Base-by-base conservation (phyloP, 2,888 invertebrate species). In the Marronus borbonicus region DNA sequence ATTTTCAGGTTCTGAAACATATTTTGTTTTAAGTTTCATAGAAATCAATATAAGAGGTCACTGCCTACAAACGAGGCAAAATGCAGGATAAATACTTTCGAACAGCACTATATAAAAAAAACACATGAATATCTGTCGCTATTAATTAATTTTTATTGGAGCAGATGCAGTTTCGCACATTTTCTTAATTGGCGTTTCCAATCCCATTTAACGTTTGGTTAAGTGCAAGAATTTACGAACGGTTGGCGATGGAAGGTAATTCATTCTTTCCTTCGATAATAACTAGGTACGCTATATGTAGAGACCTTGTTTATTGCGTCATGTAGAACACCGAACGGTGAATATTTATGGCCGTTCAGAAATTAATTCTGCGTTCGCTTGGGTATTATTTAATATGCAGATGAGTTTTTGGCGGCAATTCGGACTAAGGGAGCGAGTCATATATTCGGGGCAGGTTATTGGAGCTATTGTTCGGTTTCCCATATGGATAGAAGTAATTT, bases 141-240 rank as follows among this genome's bases (percentile, higher is more conserved):
- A 20, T 55, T 3, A 55, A 55, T 55, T 55, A 55, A 24, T 60
- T 28, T 24, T 60, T 60, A 60, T 24, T 17, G 24, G 24, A n/a
- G 24, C 60, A 60, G 60, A 28, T 60, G 60, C 28, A 24, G 8
- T 17, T 60, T 60, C 28, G 28, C 52, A 28, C 20, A 55, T 12
- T 28, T 60, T 24, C 60, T 20, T 24, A 60, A 60, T 60, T 60
- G 20, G 60, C 28, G 20, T 24, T 60, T 24, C 28, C 60, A 24
- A 24, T 7, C 8, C 20, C 28, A 28, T 17, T 60, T 20, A 24
- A 60, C 28, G 60, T 24, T 60, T 28, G 17, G 60, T 60, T 60
- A 60, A 60, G 60, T 60, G 28, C 60, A 60, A 60, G 20, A 60
- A 60, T 60, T 60, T 60, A 60, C 60, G 60, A 28, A 60, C 20